These are phyloP conservation scores for Rhinolophus sinicus DNA, from an alignment of 2,113 vertebrate species.

Conservation along the genomic window DNA sequence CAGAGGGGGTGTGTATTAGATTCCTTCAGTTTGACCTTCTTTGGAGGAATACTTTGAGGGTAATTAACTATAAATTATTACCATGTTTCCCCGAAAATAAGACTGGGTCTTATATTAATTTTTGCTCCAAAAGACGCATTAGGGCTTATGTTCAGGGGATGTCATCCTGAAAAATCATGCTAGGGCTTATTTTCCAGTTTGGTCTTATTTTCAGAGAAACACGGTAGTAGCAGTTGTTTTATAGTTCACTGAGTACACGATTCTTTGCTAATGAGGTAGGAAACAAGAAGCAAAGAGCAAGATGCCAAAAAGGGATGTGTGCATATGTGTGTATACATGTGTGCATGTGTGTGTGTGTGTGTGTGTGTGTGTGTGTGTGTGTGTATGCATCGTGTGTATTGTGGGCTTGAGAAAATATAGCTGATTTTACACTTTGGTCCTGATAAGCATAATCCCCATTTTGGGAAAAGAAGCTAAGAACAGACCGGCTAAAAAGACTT, in stretches of 20 bases:
- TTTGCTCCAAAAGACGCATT: too few species aligned
- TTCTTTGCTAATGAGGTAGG: not conserved
- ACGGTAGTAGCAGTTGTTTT: not conserved
- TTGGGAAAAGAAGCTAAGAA: not conserved
- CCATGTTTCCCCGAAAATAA: too few species aligned
- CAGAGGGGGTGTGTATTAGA: not conserved
- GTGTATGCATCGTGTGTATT: accelerated
- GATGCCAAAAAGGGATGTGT: not conserved
- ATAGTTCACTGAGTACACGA: not conserved
- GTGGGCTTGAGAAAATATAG: not conserved
- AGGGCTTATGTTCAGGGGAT: too few species aligned
- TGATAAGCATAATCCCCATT: not conserved
- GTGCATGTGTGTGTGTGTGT: accelerated
- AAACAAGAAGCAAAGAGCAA: not conserved
- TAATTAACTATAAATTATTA: not conserved
- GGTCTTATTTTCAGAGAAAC: too few species aligned
- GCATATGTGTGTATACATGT: not conserved
- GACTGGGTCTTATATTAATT: too few species aligned
- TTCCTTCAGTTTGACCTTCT: not conserved
- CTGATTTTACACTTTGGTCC: not conserved
- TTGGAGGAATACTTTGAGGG: not conserved
- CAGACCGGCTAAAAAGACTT: not conserved
- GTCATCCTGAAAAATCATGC: too few species aligned
- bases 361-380: not conserved
- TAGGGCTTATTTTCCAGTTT: too few species aligned